Evolutionary conservation across 2,113 vertebrate genomes (phyloP), one percentile per base, ranked within the genome.

Genomic region (Ranitomeya imitator): DNA sequence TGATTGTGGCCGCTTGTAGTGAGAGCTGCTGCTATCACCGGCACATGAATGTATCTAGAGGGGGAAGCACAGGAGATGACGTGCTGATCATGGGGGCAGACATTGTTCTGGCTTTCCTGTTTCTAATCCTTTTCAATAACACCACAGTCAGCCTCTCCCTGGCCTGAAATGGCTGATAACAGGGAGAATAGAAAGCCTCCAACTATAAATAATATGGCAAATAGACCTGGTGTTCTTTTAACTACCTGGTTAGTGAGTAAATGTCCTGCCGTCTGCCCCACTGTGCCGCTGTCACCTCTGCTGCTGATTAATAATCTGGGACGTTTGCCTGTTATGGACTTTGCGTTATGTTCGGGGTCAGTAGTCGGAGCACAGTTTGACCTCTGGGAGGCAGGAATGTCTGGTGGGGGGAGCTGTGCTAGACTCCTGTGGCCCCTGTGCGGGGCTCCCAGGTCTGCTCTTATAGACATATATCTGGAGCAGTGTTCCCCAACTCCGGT

Each of bases 371-470:
- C 67, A 26, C 4, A 21, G 67, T 45, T 26, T 76, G 86, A 83
- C 86, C 86, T 83, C 79, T 83, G 18, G 67, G 73, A 55, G 57
- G 76, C 23, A 83, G 80, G 86, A 88, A 88, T 88, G 57, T 61
- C 21, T 80, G 57, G 80, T 77, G 57, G 79, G 77, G n/a, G 8
- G 51, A 63, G 15, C 63, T 87, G 65, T 57, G 59, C 79, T 26
- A 45, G 79, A 69, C 51, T 71, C 23, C 23, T 71, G 1, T 31
- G 14, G 14, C 13, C 12, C 12, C 67, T 21, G 9, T 31, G n/a
- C 67, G 13, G 11, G 3, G n/a, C 23, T 23, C 63, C 63, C 76
- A 13, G 77, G 21, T 26, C 67, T 71, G 2, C 21, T 71, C 2
- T 57, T 57, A 9, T 71, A 67, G 11, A 67, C 63, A n/a, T 9